These are phyloP conservation scores for Vannuccia rotundouncinata DNA, from an alignment of 2,888 invertebrate genomes.

Conservation along the genomic window DNA sequence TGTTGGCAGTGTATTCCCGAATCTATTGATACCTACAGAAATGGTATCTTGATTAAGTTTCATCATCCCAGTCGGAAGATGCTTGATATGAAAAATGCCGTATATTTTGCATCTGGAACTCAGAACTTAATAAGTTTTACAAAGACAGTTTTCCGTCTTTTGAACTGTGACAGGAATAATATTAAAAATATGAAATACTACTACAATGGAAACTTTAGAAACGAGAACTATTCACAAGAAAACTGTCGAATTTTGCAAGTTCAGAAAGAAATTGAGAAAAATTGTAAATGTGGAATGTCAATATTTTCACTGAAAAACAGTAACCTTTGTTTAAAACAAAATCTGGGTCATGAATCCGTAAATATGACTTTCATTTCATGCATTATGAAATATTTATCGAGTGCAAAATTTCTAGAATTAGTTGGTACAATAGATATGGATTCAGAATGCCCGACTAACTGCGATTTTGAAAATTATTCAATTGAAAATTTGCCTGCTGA, in stretches of 20 bases:
- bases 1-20: conserved; percentile 9
- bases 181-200: background rate
- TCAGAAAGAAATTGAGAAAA: background rate
- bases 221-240: background rate
- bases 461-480: background rate
- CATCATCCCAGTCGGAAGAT: background rate
- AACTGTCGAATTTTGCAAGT: background rate
- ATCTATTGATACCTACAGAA: background rate
- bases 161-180: background rate
- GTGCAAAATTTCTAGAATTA: background rate
- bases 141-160: background rate
- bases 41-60: background rate
- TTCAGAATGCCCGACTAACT: background rate
- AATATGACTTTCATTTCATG: background rate
- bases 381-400: background rate
- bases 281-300: background rate
- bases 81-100: background rate
- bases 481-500: background rate
- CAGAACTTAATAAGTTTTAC: background rate
- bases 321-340: background rate
- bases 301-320: background rate
- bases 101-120: background rate
- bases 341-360: background rate
- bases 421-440: background rate
- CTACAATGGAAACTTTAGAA: background rate